phyloP scores from a whole-genome alignment of 2,888 invertebrate genomes.

The Rosalia funebris region DNA sequence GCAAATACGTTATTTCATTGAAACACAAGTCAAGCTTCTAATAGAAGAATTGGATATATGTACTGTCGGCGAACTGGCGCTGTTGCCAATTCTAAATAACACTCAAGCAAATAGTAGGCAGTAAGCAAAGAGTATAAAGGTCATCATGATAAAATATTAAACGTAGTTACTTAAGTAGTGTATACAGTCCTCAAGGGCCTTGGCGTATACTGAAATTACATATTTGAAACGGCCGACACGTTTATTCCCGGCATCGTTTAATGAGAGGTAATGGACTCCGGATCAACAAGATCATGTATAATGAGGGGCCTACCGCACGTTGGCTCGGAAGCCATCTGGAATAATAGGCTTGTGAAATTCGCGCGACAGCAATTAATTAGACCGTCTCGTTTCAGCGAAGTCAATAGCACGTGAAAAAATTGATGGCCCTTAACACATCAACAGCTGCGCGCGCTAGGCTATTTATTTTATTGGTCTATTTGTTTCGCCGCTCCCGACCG shows the following conservation, averaged over 20 bases:
- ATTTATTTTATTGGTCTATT: constrained; percentile 1
- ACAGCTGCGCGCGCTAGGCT: not conserved
- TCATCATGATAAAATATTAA: too few species aligned
- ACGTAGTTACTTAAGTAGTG: too few species aligned
- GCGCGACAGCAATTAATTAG: constrained; percentile 15
- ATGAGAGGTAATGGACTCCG: not conserved
- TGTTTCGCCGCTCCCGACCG: not conserved
- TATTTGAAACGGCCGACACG: not conserved
- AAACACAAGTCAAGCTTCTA: too few species aligned
- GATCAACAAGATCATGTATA: not conserved
- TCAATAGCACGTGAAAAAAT: constrained; percentile 12
- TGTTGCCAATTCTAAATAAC: too few species aligned
- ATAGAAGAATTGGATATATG: too few species aligned
- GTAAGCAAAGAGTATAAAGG: too few species aligned
- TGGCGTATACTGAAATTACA: too few species aligned
- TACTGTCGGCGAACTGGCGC: too few species aligned
- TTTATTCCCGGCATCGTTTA: not conserved
- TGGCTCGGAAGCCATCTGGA: not conserved
- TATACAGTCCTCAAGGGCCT: too few species aligned
- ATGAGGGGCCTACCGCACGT: not conserved
- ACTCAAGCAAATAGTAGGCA: too few species aligned
- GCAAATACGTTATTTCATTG: too few species aligned
- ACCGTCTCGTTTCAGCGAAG: constrained; percentile 8
- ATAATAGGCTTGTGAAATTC: not conserved
- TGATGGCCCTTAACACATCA: constrained; percentile 9